Conservation (phyloP, 2,888 invertebrate species). For the Lasioglossum vierecki region DNA sequence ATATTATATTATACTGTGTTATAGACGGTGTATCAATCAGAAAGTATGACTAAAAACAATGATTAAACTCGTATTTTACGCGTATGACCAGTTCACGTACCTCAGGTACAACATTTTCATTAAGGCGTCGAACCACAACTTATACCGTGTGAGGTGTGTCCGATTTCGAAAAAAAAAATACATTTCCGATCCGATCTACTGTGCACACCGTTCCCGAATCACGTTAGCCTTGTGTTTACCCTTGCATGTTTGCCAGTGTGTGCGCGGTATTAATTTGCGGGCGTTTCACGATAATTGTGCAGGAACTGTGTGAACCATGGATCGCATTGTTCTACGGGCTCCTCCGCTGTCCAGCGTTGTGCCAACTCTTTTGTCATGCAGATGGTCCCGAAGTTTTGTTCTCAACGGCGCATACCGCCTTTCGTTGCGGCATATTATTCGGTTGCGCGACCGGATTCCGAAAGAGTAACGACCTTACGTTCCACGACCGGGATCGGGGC, state of each 20-base stretch:
- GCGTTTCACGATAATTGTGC: slow-evolving; percentile 66
- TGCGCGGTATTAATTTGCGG: slow-evolving; percentile 58
- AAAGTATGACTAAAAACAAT: too few relatives aligned
- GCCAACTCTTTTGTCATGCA: slow-evolving; percentile 64
- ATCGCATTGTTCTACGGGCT: slow-evolving; percentile 57
- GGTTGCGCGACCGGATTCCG: slow-evolving; percentile 37
- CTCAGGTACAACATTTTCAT: too few relatives aligned
- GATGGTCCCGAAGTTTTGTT: slow-evolving; percentile 59
- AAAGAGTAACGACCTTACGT: slow-evolving; percentile 54
- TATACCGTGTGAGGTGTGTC: too few relatives aligned
- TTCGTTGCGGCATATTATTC: slow-evolving; percentile 55
- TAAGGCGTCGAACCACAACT: too few relatives aligned
- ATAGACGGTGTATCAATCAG: too few relatives aligned
- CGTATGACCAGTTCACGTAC: too few relatives aligned
- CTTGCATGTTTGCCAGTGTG: slow-evolving; percentile 7
- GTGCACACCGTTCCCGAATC: slow-evolving; percentile 25
- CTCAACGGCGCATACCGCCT: slow-evolving; percentile 31
- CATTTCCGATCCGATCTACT: too few relatives aligned
- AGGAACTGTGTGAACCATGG: slow-evolving; percentile 42
- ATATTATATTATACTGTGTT: too few relatives aligned
- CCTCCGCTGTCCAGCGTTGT: slow-evolving; percentile 46
- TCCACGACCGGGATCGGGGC: slow-evolving; percentile 1
- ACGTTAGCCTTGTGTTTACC: neutral
- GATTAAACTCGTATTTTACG: too few relatives aligned
- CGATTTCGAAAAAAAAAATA: too few relatives aligned